Evolutionary conservation across 2,113 vertebrate species (phyloP).

Genomic region (Salminus brasiliensis): DNA sequence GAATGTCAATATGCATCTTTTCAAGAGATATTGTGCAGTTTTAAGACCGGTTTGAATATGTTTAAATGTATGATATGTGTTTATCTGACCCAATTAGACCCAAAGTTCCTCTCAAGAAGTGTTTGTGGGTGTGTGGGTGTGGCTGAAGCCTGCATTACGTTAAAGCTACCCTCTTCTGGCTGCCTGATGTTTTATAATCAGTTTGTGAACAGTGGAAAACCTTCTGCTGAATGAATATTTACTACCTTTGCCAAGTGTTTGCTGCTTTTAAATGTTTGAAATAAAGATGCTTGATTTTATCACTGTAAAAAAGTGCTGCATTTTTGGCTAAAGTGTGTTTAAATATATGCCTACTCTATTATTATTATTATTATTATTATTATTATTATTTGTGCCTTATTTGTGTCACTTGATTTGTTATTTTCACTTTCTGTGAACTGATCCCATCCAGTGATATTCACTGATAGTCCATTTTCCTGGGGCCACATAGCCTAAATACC

Average conservation of each 20-base stretch:
- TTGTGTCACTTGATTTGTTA: background rate
- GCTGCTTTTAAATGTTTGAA: background rate
- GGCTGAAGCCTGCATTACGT: no score
- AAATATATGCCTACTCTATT: background rate
- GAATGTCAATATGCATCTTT: background rate
- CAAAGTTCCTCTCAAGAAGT: background rate
- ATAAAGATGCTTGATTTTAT: conserved; percentile 24
- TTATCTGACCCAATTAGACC: background rate
- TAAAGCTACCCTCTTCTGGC: no score
- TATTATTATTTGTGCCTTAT: background rate
- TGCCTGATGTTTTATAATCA: no score
- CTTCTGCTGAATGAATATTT: background rate
- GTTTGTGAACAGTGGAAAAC: no score
- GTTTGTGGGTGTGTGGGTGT: background rate
- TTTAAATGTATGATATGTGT: background rate
- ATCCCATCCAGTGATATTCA: no score
- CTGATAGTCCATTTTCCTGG: background rate
- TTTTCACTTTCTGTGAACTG: background rate
- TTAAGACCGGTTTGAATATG: background rate
- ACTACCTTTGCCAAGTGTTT: background rate
- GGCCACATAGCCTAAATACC: background rate
- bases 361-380: no score
- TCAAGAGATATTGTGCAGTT: background rate
- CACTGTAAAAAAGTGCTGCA: background rate
- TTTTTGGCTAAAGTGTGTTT: background rate